phyloP scores from a whole-genome alignment of 2,113 vertebrate genomes.

The Pseudorectes ferrugineus region DNA sequence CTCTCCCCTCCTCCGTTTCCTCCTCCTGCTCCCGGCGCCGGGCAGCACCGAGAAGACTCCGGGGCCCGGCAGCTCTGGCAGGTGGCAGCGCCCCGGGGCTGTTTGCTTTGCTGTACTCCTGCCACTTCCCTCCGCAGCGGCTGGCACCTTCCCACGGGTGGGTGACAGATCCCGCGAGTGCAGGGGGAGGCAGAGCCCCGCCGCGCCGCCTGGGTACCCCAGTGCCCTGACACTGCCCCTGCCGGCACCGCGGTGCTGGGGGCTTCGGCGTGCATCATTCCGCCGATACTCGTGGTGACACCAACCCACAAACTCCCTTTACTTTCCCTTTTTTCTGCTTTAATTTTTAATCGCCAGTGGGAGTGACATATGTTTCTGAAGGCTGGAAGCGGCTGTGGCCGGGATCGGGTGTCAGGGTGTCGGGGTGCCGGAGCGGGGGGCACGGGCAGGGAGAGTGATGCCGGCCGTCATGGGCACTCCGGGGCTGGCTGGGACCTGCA shows the following conservation, averaged over 20 bases:
- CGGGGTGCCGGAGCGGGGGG: neutral
- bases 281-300: neutral
- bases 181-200: neutral
- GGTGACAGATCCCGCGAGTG: neutral
- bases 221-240: neutral
- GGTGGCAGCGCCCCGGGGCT: neutral
- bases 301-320: neutral
- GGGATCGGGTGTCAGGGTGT: conserved; percentile 46
- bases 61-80: neutral
- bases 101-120: neutral
- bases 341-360: conserved; percentile 50
- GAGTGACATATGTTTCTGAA: conserved; percentile 29
- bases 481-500: neutral
- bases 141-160: neutral
- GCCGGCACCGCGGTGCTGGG: rapidly evolving
- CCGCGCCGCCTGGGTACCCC: neutral
- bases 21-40: neutral
- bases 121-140: neutral
- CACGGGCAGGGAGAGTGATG: neutral
- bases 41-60: neutral
- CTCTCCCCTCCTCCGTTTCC: neutral
- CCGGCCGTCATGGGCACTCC: neutral
- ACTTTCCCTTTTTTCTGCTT: neutral
- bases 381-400: neutral
- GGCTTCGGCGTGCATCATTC: neutral